Evolutionary conservation across 2,888 invertebrate genomes (phyloP), one percentile per base, ranked within the genome.

Genomic region (Andrena flavipes): DNA sequence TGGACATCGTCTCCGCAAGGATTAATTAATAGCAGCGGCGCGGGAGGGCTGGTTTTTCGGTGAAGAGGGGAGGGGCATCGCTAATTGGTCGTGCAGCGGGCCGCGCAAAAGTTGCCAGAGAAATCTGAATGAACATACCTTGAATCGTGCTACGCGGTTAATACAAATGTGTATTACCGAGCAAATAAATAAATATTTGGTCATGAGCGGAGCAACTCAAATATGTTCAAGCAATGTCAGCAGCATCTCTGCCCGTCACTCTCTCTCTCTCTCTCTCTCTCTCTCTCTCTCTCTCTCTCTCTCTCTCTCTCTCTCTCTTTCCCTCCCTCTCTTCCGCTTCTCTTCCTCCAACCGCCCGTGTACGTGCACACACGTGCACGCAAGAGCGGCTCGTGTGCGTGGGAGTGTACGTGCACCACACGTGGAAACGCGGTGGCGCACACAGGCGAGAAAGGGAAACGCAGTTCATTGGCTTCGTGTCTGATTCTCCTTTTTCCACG

Each of bases 101-200:
- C 80, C 80, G 87, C 68, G 82, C 86, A 82, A 87, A 87, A 88
- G 87, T 88, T 88, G 80, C 82, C 82, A 80, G 84, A 84, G 86
- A 88, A 88, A 88, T 89, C 87, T 84, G 88, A 89, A 89, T 82
- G 84, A 84, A 84, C 84, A 87, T 89, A 87, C 81, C 87, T 83
- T 85, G 87, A 89, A 86, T 89, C 89, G 87, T 78, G 88, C 88
- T 85, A 85, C 88, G 82, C 86, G 88, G 85, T 89, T 89, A 88
- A 88, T 88, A 88, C 88, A 88, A 88, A 88, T 91, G 88, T 89
- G 88, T 92, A 92, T 92, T 91, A 91, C 91, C 90, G 89, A 86
- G 91, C 90, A 92, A 92, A 93, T 91, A 92, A 92, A 93, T 93
- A 92, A 93, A 93, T 93, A 93, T 93, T 93, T 93, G 93, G 91